Base-by-base conservation (phyloP, 1,140 invertebrate species). In the Panulirus ornatus region DNA sequence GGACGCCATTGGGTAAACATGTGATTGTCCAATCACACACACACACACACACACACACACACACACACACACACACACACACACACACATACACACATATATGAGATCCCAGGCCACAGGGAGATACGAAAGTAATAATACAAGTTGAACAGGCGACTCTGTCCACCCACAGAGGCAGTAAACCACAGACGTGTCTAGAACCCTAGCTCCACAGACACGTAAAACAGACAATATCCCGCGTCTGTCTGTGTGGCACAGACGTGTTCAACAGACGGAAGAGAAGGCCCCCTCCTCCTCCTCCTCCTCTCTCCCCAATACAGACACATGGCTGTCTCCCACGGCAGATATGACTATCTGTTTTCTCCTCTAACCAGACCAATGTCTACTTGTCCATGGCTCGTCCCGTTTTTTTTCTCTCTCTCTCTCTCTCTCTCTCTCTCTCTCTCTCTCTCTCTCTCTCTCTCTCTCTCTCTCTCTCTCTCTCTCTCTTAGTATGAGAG, bases 11-110 rank as follows among this genome's bases (percentile, higher is more conserved):
- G n/a, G n/a, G n/a, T n/a, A n/a, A n/a, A n/a, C n/a, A n/a, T n/a
- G n/a, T n/a, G n/a, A n/a, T n/a, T n/a, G n/a, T n/a, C n/a, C n/a
- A n/a, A n/a, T n/a, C n/a, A n/a, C n/a, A n/a, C n/a, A n/a, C n/a
- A n/a, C n/a, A n/a, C n/a, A n/a, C 75, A 40, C 40, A 40, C 40
- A 44, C 75, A 78, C 75, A 78, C 75, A 78, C 75, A 78, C 9
- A 78, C 9, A 44, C 75, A 78, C 75, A 78, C 75, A 78, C 2
- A 9, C 75, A 78, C 2, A 78, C 9, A 78, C 9, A 78, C 9
- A 78, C 9, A 78, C 75, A 78, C 9, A 2, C 34, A 78, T 6
- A 38, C 1, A 78, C 19, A 14, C 19, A 22, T 40, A 40, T 38
- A 19, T 22, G 16, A 38, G 40, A 40, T 22, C 51, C 22, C 51